Conservation (phyloP, 2,888 invertebrate genomes). For the Hyposoter didymator region DNA sequence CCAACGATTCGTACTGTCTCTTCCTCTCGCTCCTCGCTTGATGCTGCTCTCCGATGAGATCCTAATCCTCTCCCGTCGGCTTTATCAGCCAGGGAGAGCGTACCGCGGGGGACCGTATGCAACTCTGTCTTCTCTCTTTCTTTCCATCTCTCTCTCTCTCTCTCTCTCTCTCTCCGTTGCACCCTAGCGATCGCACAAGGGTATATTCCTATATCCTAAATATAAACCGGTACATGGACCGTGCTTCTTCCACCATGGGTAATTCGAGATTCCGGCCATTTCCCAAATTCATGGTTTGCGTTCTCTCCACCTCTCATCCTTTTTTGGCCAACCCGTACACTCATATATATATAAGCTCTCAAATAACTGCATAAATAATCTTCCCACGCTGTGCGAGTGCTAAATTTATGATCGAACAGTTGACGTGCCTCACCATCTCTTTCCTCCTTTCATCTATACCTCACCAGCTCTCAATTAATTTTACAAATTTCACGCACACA, state of each 20-base stretch:
- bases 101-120: conserved; percentile 41
- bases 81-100: conserved; percentile 45
- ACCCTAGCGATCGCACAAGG: conserved; percentile 35
- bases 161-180: background rate
- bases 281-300: conserved; percentile 55
- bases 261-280: conserved; percentile 61
- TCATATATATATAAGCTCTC: background rate
- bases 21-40: conserved; percentile 34
- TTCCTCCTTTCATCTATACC: conserved; percentile 21
- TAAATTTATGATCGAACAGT: conserved; percentile 51
- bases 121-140: conserved; percentile 4
- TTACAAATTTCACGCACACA: conserved; percentile 28
- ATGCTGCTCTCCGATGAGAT: conserved; percentile 47
- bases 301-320: background rate
- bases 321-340: conserved; percentile 17
- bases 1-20: conserved; percentile 53
- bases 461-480: conserved; percentile 39
- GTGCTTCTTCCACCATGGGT: conserved; percentile 27
- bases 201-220: conserved; percentile 7
- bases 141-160: conserved; percentile 5
- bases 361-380: conserved; percentile 62
- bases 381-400: conserved; percentile 1
- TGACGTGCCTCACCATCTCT: conserved; percentile 35
- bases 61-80: conserved; percentile 62
- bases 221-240: conserved; percentile 5